Evolutionary conservation across 2,113 vertebrate genomes (phyloP).

Genomic region (Progne subis): DNA sequence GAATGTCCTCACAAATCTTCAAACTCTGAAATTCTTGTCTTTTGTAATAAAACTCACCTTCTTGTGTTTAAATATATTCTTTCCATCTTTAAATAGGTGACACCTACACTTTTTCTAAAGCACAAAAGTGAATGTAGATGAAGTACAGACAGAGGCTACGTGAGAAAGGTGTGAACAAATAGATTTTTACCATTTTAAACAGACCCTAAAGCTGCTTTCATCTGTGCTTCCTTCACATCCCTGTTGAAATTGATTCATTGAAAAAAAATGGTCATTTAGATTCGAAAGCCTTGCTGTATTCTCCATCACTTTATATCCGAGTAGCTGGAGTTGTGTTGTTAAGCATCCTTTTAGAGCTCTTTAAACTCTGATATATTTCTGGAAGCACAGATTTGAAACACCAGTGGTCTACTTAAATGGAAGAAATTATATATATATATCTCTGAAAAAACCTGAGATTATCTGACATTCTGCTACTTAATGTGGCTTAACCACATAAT

Average conservation of each 20-base stretch:
- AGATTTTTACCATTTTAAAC: background rate
- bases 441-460: background rate
- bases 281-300: background rate
- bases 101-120: constrained; percentile 6
- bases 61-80: background rate
- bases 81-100: background rate
- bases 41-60: background rate
- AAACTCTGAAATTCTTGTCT: background rate
- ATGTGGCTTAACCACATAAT: background rate
- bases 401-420: background rate
- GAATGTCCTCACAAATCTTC: background rate
- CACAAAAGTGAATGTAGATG: constrained; percentile 11
- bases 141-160: background rate
- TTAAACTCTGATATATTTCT: constrained; percentile 16
- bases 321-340: background rate
- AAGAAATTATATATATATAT: background rate
- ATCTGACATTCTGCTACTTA: background rate
- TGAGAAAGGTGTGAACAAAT: background rate
- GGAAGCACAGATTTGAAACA: background rate
- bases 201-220: background rate
- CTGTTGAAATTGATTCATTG: constrained; percentile 21
- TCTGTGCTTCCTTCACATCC: background rate
- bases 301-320: background rate
- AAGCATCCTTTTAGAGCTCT: background rate
- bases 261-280: constrained; percentile 57